Conservation (phyloP, 2,888 invertebrate genomes). For the Lapara coniferarum region DNA sequence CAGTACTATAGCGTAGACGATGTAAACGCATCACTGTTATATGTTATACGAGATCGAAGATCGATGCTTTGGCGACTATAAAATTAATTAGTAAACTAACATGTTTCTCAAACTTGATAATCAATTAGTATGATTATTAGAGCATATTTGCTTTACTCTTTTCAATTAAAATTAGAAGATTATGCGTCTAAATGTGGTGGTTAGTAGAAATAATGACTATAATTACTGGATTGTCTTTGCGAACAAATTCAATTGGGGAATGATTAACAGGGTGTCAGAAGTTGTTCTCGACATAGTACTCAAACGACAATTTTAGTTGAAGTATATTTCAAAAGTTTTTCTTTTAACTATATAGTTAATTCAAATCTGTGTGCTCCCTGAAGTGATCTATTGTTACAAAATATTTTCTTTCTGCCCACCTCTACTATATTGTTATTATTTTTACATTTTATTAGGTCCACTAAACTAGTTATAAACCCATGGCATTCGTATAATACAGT, state of each 20-base stretch:
- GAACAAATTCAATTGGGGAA: conserved; percentile 9
- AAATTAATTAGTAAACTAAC: conserved; percentile 45
- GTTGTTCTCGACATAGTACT: background rate
- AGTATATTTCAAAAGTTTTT: conserved; percentile 2
- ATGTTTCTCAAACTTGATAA: conserved; percentile 48
- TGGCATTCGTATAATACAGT: too few relatives aligned
- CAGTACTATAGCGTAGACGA: conserved; percentile 26
- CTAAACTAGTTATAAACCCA: too few relatives aligned
- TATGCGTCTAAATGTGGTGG: background rate
- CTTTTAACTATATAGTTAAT: background rate
- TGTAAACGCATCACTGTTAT: conserved; percentile 24
- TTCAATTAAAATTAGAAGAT: background rate
- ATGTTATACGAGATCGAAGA: conserved; percentile 37
- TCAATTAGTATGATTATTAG: background rate
- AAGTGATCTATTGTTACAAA: too few relatives aligned
- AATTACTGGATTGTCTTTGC: conserved; percentile 6
- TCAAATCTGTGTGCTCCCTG: too few relatives aligned
- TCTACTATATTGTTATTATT: too few relatives aligned
- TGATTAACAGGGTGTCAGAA: background rate
- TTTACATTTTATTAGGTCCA: too few relatives aligned
- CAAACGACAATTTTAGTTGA: background rate
- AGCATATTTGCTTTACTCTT: background rate
- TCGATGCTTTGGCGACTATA: conserved; percentile 38
- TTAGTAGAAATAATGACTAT: conserved; percentile 3
- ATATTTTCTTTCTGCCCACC: too few relatives aligned